Base-by-base conservation (phyloP, 2,113 vertebrate genomes). In the Nanorana parkeri region DNA sequence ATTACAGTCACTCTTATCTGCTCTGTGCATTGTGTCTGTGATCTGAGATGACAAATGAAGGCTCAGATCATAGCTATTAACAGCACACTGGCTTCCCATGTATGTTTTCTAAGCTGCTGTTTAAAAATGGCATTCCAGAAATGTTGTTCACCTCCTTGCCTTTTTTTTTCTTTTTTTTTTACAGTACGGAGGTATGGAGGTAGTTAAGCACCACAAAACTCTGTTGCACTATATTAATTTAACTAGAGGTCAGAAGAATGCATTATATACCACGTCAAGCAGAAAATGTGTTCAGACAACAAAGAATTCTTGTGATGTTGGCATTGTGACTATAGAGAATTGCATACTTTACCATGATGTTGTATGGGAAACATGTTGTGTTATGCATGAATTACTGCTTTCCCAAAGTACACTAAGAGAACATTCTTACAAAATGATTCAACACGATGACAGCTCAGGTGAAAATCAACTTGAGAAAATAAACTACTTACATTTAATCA, bases 231-330 rank as follows among this genome's bases (percentile, higher is more conserved):
- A 85, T 74, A 81, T 73, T 0, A 0, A 55, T 89, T 26, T 85
- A 84, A 82, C 61, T 67, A 84, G 86, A 87, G 89, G 88, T 91
- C 87, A 90, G 87, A 85, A 87, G 87, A 86, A 89, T 87, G 81
- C 87, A 85, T 88, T 87, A 83, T 81, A 84, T 60, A 1, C 0
- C 83, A 89, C 89, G 71, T 85, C 81, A 88, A 85, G 55, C 85
- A 88, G 84, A 89, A 89, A 89, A 87, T 85, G 68, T 77, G 64
- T 87, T 87, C 80, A 83, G 88, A 84, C 80, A 84, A 83, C 78
- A 87, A 75, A 85, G 73, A 79, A 83, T 89, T 86, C 68, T 88
- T 86, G 77, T 54, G 87, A 87, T 68, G 0, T 8, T 86, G 84
- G 80, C 64, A 32, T 85, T 84, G 83, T 85, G 79, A 66, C 78